Evolutionary conservation across 2,113 vertebrate species (phyloP).

Genomic region (Vanacampus margaritifer): DNA sequence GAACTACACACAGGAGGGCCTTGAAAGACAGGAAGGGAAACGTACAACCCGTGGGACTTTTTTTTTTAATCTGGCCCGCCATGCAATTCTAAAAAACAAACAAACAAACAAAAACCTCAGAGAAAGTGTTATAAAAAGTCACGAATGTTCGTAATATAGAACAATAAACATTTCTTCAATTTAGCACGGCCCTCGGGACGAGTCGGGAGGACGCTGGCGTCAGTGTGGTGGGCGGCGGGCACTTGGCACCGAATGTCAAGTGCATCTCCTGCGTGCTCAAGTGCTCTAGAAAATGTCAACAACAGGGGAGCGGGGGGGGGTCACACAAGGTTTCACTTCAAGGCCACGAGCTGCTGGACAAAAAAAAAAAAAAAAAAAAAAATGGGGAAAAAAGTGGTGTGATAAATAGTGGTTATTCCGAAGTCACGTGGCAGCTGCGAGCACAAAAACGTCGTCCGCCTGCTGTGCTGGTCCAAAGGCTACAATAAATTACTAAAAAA

Average conservation of each 20-base stretch:
- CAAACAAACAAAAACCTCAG: neutral
- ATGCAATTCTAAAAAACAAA: neutral
- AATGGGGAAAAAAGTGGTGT: constrained; percentile 23
- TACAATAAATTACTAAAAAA: constrained; percentile 83
- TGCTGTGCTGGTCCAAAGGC: constrained; percentile 66
- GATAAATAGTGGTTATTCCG: constrained; percentile 45
- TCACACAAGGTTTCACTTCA: neutral
- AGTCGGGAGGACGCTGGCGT: neutral
- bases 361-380: neutral
- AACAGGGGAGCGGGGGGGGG: neutral
- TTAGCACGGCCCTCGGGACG: neutral
- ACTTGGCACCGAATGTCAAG: neutral
- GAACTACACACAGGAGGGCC: neutral
- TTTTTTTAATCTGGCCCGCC: neutral
- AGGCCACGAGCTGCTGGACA: constrained; percentile 26
- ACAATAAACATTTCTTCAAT: neutral
- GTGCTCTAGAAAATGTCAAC: constrained; percentile 5
- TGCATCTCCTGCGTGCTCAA: neutral
- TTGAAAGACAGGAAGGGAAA: too few relatives aligned
- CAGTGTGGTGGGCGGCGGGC: neutral
- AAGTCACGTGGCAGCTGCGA: constrained; percentile 35
- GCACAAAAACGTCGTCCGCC: constrained; percentile 59
- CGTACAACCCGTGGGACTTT: too few relatives aligned
- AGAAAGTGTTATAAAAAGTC: neutral
- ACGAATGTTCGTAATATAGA: constrained; percentile 1